Base-by-base conservation (phyloP, 1,140 invertebrate genomes). In the Amyelois transitella region DNA sequence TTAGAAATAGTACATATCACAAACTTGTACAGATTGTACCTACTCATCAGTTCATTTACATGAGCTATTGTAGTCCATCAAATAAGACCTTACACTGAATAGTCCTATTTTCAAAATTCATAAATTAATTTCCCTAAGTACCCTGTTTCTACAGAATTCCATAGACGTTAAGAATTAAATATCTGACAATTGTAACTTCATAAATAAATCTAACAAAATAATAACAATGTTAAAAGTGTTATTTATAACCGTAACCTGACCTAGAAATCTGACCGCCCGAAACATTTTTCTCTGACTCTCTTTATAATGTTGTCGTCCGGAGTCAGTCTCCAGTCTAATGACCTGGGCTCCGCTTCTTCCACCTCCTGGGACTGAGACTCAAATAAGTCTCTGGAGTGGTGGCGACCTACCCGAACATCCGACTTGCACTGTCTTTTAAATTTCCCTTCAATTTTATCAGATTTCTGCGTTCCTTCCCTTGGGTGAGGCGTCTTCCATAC, bases 331-430 rank as follows among this genome's bases (percentile, higher is more conserved):
- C 77, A 81, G 18, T 81, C 70, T 1, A 77, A 54, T 20, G 66
- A 62, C 32, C 58, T 81, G 6, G 66, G 53, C 20, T 76, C 65
- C 5, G 53, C 17, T 18, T 80, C 75, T 2, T 81, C 79, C 14
- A 57, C 32, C 12, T 81, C 84, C 50, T 80, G 79, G 17, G 82
- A 79, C 52, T 82, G 77, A 12, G 84, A 79, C 45, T 87, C 84
- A 58, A 88, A 88, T 17, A 88, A 51, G 56, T 88, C 85, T 60
- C 71, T 67, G 5, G 85, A 88, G 32, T 66, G 62, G 20, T 78
- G 74, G 8, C 69, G 69, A 7, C 19, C 45, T 20, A 22, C 38
- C 3, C 63, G 54, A 20, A 55, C 70, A 20, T 78, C 67, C 1
- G 58, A 18, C 32, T 73, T 72, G 18, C 51, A 54, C 45, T 44